These are phyloP conservation scores for Centropus unirufus DNA, from an alignment of 2,113 vertebrate species.

Conservation along the genomic window DNA sequence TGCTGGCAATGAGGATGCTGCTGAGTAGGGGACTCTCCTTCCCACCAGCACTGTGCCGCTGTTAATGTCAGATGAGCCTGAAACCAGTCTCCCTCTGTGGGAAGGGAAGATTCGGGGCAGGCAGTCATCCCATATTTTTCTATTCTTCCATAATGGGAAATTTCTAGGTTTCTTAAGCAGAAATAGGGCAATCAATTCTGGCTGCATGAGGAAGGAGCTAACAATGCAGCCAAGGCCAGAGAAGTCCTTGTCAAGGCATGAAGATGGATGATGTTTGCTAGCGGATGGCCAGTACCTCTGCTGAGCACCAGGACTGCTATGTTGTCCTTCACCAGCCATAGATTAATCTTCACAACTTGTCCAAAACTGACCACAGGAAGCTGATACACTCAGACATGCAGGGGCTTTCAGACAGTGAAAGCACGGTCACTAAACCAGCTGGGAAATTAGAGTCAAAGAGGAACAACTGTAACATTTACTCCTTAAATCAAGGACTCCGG, in stretches of 20 bases:
- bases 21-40: not conserved
- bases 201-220: not conserved
- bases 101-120: not conserved
- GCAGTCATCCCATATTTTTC: rapidly evolving
- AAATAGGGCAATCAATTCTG: not conserved
- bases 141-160: not conserved
- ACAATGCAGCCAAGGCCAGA: not conserved
- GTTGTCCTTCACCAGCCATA: not conserved
- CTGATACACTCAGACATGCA: rapidly evolving
- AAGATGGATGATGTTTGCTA: not conserved
- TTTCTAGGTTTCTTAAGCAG: not conserved
- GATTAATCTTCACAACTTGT: not conserved
- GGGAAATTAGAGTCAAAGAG: not conserved
- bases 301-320: not conserved
- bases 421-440: rapidly evolving
- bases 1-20: not conserved
- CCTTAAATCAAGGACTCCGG: not conserved
- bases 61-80: not conserved
- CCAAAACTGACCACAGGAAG: not conserved
- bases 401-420: rapidly evolving
- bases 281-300: not conserved
- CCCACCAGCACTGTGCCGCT: not conserved
- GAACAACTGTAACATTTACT: not conserved
- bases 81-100: rapidly evolving
- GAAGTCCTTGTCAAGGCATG: rapidly evolving